Conservation (phyloP, 2,797 vertebrate species). For the Ctenochaetus hawaiiensis region DNA sequence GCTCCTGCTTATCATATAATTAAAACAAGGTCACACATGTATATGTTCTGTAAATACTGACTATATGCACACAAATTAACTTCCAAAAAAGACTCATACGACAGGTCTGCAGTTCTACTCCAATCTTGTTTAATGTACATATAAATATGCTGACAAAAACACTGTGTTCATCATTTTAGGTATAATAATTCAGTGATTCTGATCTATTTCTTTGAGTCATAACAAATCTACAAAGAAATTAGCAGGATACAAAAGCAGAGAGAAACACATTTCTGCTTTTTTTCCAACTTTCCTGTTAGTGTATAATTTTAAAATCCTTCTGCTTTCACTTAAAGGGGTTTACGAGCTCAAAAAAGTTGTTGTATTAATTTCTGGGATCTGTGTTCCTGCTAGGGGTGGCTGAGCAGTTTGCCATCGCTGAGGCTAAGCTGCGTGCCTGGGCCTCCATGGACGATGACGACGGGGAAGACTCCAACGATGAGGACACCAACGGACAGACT, state of each 20-base stretch:
- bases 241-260: background rate
- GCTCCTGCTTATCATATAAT: background rate
- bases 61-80: background rate
- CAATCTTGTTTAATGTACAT: background rate
- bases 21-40: too few species aligned
- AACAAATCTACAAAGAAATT: background rate
- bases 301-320: too few species aligned
- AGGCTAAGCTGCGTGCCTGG: constrained; percentile 97
- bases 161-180: background rate
- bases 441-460: constrained; percentile 95
- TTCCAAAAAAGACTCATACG: background rate
- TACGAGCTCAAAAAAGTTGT: background rate
- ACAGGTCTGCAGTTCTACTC: background rate
- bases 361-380: background rate
- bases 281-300: background rate
- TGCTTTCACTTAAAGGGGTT: background rate
- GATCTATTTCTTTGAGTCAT: background rate
- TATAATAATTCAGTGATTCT: background rate
- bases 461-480: constrained; percentile 88
- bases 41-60: background rate
- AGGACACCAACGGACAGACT: constrained; percentile 79
- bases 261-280: background rate
- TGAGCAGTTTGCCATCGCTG: constrained; percentile 97
- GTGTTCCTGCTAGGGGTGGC: constrained; percentile 88
- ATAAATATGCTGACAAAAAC: background rate